These are phyloP conservation scores for Caenorhabditis sp. DNA, from an alignment of 2,888 invertebrate genomes.

Conservation along the genomic window DNA sequence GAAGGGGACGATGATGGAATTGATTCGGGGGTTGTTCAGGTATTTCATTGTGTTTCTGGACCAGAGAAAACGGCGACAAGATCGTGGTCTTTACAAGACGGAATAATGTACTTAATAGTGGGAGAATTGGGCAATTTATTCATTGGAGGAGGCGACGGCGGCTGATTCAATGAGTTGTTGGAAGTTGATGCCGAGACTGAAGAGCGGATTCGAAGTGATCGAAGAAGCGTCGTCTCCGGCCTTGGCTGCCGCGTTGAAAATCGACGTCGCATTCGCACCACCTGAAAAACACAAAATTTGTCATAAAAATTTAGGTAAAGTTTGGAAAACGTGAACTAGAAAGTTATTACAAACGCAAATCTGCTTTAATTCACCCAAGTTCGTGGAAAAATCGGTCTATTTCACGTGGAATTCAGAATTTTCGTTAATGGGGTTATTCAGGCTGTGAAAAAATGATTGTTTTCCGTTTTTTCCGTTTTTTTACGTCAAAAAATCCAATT, in stretches of 20 bases:
- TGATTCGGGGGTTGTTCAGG: neutral
- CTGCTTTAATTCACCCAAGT: too few species aligned
- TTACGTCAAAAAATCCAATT: too few species aligned
- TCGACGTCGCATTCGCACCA: conserved; percentile 59
- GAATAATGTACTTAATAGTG: conserved; percentile 10
- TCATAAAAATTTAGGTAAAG: neutral
- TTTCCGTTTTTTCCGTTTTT: too few species aligned
- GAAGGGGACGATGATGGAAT: neutral
- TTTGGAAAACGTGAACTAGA: too few species aligned
- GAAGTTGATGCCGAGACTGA: conserved; percentile 63
- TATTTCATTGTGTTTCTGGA: conserved; percentile 10
- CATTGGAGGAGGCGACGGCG: conserved; percentile 40
- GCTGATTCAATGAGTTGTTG: conserved; percentile 70
- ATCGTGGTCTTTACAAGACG: conserved; percentile 53
- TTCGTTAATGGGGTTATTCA: too few species aligned
- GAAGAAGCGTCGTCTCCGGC: conserved; percentile 57
- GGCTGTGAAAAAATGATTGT: neutral
- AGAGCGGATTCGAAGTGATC: conserved; percentile 47
- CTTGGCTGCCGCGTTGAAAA: conserved; percentile 56
- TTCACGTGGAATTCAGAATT: too few species aligned
- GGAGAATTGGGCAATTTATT: conserved; percentile 14
- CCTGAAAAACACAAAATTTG: conserved; percentile 47
- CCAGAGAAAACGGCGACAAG: conserved; percentile 31
- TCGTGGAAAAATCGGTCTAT: too few species aligned
- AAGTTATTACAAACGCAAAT: too few species aligned